These are phyloP conservation scores for Tolmerus cingulatus DNA, from an alignment of 2,888 invertebrate species.

Conservation along the genomic window DNA sequence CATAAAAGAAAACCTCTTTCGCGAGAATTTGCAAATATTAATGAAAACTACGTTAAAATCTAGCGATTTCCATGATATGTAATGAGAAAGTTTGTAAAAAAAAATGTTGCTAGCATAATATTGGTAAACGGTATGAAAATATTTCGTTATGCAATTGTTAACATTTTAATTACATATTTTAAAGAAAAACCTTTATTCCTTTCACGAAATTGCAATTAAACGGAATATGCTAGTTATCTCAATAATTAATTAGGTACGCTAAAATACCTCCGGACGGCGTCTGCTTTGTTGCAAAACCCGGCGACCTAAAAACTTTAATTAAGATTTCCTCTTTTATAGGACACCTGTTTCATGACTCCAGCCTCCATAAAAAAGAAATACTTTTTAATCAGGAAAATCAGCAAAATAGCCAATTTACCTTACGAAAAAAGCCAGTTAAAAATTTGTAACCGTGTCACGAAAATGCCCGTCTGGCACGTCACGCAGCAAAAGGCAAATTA, in stretches of 20 bases:
- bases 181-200: neutral
- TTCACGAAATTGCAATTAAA: neutral
- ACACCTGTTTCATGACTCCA: neutral
- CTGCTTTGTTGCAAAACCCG: neutral
- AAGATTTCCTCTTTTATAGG: neutral
- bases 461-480: neutral
- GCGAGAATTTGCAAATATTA: too few relatives aligned
- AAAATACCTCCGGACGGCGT: neutral
- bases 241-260: neutral
- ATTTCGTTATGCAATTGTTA: neutral
- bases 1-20: too few relatives aligned
- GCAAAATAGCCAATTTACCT: neutral
- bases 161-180: neutral
- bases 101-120: neutral
- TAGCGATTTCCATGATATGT: too few relatives aligned
- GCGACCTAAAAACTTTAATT: neutral
- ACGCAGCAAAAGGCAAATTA: neutral
- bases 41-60: too few relatives aligned
- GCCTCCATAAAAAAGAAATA: neutral
- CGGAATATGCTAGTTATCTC: neutral
- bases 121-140: neutral
- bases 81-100: neutral
- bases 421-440: neutral
- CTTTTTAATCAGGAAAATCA: neutral
- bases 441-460: neutral